phyloP scores from a whole-genome alignment of 1,140 invertebrate species.

The Drosophila sproati region DNA sequence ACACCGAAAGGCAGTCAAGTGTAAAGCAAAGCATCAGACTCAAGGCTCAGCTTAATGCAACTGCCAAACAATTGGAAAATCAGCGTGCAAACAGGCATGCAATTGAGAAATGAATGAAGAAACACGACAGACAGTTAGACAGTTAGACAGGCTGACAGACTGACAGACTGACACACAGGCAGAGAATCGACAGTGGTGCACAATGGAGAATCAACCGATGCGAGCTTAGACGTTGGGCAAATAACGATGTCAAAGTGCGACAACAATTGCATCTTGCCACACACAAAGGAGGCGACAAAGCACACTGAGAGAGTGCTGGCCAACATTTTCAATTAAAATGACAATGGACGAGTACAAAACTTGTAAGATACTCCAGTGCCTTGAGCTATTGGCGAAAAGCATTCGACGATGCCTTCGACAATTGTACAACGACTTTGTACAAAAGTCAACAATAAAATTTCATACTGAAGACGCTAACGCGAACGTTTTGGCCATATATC shows the following conservation, averaged over 20 bases:
- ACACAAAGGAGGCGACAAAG: slow-evolving; percentile 22
- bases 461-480: slow-evolving; percentile 36
- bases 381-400: slow-evolving; percentile 13
- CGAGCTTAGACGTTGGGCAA: slow-evolving; percentile 35
- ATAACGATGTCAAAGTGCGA: slow-evolving; percentile 38
- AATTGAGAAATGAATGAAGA: slow-evolving; percentile 13
- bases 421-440: neutral
- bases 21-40: slow-evolving; percentile 15
- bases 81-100: slow-evolving; percentile 11
- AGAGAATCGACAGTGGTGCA: slow-evolving; percentile 7
- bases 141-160: slow-evolving; percentile 2
- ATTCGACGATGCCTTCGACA: slow-evolving; percentile 12
- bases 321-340: slow-evolving; percentile 74
- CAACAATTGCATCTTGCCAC: slow-evolving; percentile 38
- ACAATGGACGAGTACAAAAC: slow-evolving; percentile 47
- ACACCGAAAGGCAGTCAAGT: slow-evolving; percentile 8
- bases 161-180: neutral
- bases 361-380: neutral
- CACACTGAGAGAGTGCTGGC: neutral
- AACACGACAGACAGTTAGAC: neutral
- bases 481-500: slow-evolving; percentile 41
- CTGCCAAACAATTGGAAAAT: slow-evolving; percentile 7
- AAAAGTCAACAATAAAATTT: slow-evolving; percentile 49
- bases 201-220: slow-evolving; percentile 21
- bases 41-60: slow-evolving; percentile 4